phyloP scores from a whole-genome alignment of 1,140 invertebrate species.

The Elymnias hypermnestra region DNA sequence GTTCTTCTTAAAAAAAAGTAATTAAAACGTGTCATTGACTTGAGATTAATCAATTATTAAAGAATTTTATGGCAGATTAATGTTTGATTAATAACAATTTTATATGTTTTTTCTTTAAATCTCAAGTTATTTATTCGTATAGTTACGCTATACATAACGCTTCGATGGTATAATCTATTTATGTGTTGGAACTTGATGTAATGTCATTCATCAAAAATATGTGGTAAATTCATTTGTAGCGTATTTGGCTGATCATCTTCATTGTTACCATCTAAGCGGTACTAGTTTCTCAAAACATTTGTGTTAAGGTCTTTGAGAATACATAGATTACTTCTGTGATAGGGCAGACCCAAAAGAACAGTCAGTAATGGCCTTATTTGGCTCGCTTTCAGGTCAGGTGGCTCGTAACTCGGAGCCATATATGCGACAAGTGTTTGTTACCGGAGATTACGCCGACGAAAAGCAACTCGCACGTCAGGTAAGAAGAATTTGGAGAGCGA shows the following conservation, averaged over 20 bases:
- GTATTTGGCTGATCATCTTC: conserved; percentile 2
- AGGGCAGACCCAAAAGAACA: conserved; percentile 19
- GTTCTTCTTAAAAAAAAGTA: background rate
- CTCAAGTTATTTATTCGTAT: no score
- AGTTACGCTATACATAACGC: conserved; percentile 8
- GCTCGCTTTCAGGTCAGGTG: conserved; percentile 80
- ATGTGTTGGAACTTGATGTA: no score
- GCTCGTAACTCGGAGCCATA: conserved; percentile 95
- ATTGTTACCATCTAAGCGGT: conserved; percentile 18
- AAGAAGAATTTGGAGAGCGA: conserved; percentile 32
- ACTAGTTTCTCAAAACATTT: conserved; percentile 1
- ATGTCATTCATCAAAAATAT: background rate
- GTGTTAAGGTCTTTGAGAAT: conserved; percentile 6
- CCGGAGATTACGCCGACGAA: conserved; percentile 79
- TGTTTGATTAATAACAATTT: no score
- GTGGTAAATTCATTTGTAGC: background rate
- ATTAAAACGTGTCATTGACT: conserved; percentile 2
- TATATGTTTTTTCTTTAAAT: no score
- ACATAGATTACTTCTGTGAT: conserved; percentile 9
- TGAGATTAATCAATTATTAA: conserved; percentile 5
- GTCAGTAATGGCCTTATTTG: conserved; percentile 53
- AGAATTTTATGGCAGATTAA: no score
- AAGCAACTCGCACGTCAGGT: conserved; percentile 79
- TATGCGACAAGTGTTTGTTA: conserved; percentile 96
- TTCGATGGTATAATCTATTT: conserved; percentile 16